A percentile compares a stretch with the other conserved stretches of the same genome.
These are phyloP conservation scores for Ispidina lecontei DNA, from an alignment of 2,797 vertebrate genomes.

Conservation along the genomic window DNA sequence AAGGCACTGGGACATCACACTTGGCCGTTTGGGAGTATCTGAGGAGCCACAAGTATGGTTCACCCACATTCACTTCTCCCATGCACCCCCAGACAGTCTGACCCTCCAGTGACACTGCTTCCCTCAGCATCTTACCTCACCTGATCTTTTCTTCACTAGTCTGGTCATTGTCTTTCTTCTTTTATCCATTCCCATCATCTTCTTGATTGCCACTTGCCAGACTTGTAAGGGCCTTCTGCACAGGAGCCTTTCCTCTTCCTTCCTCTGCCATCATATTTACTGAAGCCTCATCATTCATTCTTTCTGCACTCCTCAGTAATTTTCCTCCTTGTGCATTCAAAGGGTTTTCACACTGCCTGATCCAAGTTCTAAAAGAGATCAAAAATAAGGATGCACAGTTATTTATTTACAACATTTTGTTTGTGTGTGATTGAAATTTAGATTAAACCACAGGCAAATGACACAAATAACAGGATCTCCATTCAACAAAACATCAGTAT, in stretches of 20 bases:
- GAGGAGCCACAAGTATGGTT: neutral
- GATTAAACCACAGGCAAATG: neutral
- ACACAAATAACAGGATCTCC: neutral
- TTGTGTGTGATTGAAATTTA: neutral
- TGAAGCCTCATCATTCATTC: neutral
- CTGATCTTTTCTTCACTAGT: neutral
- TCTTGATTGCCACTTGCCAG: neutral
- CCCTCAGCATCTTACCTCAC: neutral
- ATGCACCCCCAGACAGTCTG: rapidly evolving
- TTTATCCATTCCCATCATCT: neutral
- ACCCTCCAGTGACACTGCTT: neutral
- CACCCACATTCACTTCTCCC: neutral
- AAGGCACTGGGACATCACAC: neutral
- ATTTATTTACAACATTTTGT: neutral
- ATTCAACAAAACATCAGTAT: neutral
- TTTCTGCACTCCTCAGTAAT: neutral
- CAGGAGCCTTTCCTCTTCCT: neutral
- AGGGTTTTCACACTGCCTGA: neutral
- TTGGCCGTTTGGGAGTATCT: neutral
- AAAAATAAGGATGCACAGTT: neutral
- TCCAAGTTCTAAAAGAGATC: neutral
- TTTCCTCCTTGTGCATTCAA: neutral
- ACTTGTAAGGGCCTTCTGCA: neutral
- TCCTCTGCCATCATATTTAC: neutral
- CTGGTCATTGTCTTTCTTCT: neutral